Conservation (phyloP, 30 jellyfish, hydroid and myxozoan species). For the Aurelia coerulea region DNA sequence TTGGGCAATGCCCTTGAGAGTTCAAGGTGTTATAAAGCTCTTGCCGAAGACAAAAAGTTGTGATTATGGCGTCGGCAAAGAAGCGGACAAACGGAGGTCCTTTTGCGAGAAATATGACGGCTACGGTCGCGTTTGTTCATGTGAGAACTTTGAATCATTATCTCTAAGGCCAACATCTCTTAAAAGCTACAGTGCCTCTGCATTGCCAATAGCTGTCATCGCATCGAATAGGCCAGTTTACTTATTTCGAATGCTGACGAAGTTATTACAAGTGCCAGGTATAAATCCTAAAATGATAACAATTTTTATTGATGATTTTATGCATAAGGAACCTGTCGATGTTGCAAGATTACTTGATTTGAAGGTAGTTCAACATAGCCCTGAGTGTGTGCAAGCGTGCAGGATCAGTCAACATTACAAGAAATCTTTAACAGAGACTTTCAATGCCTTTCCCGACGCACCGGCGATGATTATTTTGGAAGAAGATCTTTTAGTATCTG, state of each 20-base stretch:
- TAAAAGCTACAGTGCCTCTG: constrained; percentile 29
- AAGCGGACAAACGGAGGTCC: constrained; percentile 50
- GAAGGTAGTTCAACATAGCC: constrained; percentile 81
- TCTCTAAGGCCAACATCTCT: constrained; percentile 52
- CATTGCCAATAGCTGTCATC: constrained; percentile 90
- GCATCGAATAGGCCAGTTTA: constrained; percentile 98
- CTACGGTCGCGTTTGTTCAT: constrained; percentile 90
- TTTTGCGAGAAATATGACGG: constrained; percentile 94
- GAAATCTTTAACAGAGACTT: constrained; percentile 78
- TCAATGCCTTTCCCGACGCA: constrained; percentile 90
- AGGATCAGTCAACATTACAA: constrained; percentile 97
- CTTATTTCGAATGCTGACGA: constrained; percentile 85
- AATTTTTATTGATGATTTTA: constrained; percentile 83
- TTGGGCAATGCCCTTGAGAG: too few relatives aligned
- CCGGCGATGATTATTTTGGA: constrained; percentile 88
- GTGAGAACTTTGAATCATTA: constrained; percentile 82
- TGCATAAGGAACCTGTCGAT: constrained; percentile 87
- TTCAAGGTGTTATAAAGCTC: too few relatives aligned
- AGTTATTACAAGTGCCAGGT: constrained; percentile 92
- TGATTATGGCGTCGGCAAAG: constrained; percentile 64
- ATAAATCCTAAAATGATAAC: constrained; percentile 80
- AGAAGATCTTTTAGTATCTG: constrained; percentile 97
- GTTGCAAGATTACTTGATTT: constrained; percentile 90
- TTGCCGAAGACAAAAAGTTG: constrained; percentile 11
- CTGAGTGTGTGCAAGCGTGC: constrained; percentile 90